Evolutionary conservation across 1,140 invertebrate genomes (phyloP).

Genomic region (Sinonovacula constricta): DNA sequence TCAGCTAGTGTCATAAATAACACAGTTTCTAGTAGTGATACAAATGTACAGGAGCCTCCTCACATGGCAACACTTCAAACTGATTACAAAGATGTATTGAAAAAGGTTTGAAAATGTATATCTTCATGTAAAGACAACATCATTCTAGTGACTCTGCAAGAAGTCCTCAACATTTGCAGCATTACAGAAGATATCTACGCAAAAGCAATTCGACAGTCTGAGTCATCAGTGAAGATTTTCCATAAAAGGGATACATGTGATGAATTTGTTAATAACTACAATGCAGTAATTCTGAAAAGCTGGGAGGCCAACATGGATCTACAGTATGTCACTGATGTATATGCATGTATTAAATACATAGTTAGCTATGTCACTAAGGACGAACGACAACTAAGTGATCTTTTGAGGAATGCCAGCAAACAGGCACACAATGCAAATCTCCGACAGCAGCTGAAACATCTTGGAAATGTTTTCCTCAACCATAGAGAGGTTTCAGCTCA

Average conservation of each 20-base stretch:
- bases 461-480: conserved; percentile 31
- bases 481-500: conserved; percentile 29
- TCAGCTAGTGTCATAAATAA: background rate
- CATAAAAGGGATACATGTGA: background rate
- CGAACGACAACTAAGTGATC: conserved; percentile 1
- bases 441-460: conserved; percentile 16
- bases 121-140: conserved; percentile 3
- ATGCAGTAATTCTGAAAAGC: background rate
- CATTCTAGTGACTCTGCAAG: background rate
- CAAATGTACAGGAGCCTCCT: background rate
- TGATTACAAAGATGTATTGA: background rate
- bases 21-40: background rate
- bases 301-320: conserved; percentile 22
- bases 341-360: conserved; percentile 16
- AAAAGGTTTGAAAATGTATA: background rate
- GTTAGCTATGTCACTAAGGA: conserved; percentile 14
- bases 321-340: conserved; percentile 3
- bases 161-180: background rate
- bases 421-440: conserved; percentile 1
- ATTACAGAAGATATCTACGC: conserved; percentile 6
- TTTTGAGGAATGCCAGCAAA: conserved; percentile 15
- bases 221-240: background rate
- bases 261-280: conserved; percentile 4
- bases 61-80: too few relatives aligned
- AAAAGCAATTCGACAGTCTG: background rate